Percentiles rank a stretch among this genome's conserved stretches.
phyloP scores from a whole-genome alignment of 2,113 vertebrate genomes.

The Chaenogobius annularis region DNA sequence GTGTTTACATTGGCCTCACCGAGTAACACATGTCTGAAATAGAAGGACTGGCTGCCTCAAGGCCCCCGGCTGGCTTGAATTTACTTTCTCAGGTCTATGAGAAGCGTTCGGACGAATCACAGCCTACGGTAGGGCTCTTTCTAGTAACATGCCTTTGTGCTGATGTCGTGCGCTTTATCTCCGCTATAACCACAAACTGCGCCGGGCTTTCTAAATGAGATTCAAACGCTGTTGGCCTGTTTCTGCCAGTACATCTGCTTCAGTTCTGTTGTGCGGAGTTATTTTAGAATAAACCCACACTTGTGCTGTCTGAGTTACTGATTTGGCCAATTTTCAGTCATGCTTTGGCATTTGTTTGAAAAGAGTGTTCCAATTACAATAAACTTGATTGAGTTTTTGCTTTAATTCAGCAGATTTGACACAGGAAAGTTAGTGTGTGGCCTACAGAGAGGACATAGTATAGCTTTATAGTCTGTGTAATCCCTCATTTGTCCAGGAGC shows the following conservation, averaged over 20 bases:
- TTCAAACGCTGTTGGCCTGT: not conserved
- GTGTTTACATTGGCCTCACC: constrained; percentile 26
- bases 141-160: constrained; percentile 6
- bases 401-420: not conserved
- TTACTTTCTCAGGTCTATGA: constrained; percentile 29
- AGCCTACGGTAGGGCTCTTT: constrained; percentile 7
- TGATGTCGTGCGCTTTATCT: constrained; percentile 5
- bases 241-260: not conserved
- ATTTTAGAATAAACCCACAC: not conserved
- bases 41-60: constrained; percentile 23
- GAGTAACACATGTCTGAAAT: constrained; percentile 20
- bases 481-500: no score
- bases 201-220: not conserved
- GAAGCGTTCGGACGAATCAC: constrained; percentile 22
- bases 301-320: not conserved
- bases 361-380: not conserved
- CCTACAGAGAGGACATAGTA: no score
- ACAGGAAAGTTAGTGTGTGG: no score
- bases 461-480: no score
- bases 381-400: no score
- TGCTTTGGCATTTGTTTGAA: not conserved
- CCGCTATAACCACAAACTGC: not conserved
- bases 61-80: constrained; percentile 40
- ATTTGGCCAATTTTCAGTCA: not conserved
- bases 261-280: not conserved